Evolutionary conservation across 2,113 vertebrate species (phyloP).

Genomic region (Ginglymostoma cirratum): DNA sequence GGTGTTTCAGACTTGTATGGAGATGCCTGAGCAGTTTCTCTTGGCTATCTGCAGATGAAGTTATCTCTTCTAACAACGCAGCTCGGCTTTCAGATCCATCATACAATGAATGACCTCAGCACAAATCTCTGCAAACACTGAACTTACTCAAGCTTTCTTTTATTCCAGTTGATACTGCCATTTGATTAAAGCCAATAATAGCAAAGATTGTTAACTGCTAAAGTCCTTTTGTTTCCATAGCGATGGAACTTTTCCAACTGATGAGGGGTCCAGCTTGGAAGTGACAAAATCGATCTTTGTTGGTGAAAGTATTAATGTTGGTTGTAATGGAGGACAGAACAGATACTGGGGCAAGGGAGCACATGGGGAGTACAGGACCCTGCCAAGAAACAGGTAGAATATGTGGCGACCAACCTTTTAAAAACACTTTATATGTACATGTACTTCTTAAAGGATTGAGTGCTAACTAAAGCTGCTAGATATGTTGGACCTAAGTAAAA

Average conservation of each 20-base stretch:
- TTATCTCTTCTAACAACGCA: not conserved
- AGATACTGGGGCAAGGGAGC: constrained; percentile 55
- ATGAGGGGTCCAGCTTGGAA: constrained; percentile 49
- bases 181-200: not conserved
- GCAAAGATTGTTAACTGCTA: not conserved
- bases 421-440: not conserved
- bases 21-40: not conserved
- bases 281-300: constrained; percentile 47
- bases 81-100: not conserved
- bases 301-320: constrained; percentile 51
- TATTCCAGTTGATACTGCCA: not conserved
- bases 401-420: not conserved
- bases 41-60: not conserved
- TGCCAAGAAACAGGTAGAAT: constrained; percentile 53
- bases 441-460: not conserved
- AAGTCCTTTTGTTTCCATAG: constrained; percentile 43
- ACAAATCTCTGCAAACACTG: not conserved
- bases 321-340: constrained; percentile 51
- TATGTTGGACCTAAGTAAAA: not conserved
- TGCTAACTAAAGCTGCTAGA: not conserved
- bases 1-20: not conserved
- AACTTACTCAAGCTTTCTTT: not conserved
- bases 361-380: constrained; percentile 49
- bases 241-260: constrained; percentile 51
- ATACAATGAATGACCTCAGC: not conserved